phyloP scores from a whole-genome alignment of 53 echinoderm and acorn worm species.

The Zoroaster sp. region DNA sequence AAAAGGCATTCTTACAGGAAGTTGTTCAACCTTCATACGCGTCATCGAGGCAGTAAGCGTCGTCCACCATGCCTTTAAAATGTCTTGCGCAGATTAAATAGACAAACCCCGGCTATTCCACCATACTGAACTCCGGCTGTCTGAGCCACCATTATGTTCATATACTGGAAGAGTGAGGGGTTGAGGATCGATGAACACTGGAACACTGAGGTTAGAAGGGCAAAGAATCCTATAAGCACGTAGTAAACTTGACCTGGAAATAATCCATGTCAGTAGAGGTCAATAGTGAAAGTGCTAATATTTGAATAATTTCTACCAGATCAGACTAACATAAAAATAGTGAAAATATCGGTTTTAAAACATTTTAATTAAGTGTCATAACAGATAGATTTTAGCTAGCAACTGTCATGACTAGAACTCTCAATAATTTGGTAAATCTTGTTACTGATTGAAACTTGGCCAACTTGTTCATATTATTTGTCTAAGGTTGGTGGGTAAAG shows the following conservation, averaged over 20 bases:
- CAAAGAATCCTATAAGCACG: slow-evolving; percentile 79
- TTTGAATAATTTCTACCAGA: no score
- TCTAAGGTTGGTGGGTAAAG: no score
- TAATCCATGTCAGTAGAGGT: no score
- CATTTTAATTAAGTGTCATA: neutral
- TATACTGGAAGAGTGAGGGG: slow-evolving; percentile 84
- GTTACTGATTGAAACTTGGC: no score
- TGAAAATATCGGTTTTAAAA: neutral
- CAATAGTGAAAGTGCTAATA: no score
- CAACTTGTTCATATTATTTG: no score
- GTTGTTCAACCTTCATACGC: slow-evolving; percentile 65
- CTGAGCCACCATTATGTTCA: slow-evolving; percentile 61
- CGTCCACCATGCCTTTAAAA: slow-evolving; percentile 72
- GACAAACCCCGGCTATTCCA: slow-evolving; percentile 71
- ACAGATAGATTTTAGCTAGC: no score
- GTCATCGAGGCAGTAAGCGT: slow-evolving; percentile 63
- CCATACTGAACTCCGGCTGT: slow-evolving; percentile 72
- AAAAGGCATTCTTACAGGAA: slow-evolving; percentile 62
- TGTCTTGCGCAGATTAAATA: slow-evolving; percentile 72
- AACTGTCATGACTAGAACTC: no score
- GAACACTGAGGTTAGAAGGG: slow-evolving; percentile 75
- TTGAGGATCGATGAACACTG: slow-evolving; percentile 73
- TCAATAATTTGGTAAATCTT: no score
- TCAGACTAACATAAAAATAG: no score
- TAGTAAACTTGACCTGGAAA: slow-evolving; percentile 68